A percentile compares a stretch with the other conserved stretches of the same genome.
Evolutionary conservation across 1,140 invertebrate genomes (phyloP).

Genomic region (Cyclina sinensis): DNA sequence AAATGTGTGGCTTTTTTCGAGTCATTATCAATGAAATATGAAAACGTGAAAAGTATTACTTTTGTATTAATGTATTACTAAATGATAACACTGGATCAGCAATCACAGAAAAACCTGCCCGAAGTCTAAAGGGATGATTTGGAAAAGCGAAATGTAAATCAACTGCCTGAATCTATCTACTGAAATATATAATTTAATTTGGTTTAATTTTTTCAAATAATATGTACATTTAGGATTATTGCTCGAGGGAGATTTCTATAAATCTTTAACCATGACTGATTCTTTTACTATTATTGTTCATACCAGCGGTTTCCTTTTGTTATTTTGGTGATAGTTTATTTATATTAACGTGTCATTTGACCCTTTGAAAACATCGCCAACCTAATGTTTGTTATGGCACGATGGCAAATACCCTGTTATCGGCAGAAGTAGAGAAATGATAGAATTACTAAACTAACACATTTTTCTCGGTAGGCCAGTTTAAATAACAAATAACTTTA

Average conservation of each 20-base stretch:
- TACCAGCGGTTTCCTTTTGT: background rate
- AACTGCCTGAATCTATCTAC: too few relatives aligned
- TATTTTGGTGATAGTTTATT: background rate
- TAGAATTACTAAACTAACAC: background rate
- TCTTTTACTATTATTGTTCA: background rate
- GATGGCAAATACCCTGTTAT: background rate
- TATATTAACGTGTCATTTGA: slow-evolving; percentile 5
- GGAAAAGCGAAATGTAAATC: too few relatives aligned
- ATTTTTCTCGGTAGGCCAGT: background rate
- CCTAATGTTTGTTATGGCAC: background rate
- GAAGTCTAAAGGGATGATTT: too few relatives aligned
- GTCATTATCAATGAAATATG: too few relatives aligned
- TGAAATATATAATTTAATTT: too few relatives aligned
- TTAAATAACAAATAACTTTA: background rate
- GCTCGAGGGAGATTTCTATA: background rate
- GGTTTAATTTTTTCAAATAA: too few relatives aligned
- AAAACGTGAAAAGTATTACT: too few relatives aligned
- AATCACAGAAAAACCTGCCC: too few relatives aligned
- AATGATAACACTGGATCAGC: too few relatives aligned
- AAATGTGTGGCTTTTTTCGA: too few relatives aligned
- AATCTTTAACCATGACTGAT: background rate
- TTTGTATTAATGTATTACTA: too few relatives aligned
- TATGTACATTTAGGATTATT: too few relatives aligned
- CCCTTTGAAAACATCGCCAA: background rate
- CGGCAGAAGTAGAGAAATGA: background rate